Evolutionary conservation across 2,797 vertebrate species (phyloP), one percentile per base, ranked within the genome.

Genomic region (Australoheros facetus): DNA sequence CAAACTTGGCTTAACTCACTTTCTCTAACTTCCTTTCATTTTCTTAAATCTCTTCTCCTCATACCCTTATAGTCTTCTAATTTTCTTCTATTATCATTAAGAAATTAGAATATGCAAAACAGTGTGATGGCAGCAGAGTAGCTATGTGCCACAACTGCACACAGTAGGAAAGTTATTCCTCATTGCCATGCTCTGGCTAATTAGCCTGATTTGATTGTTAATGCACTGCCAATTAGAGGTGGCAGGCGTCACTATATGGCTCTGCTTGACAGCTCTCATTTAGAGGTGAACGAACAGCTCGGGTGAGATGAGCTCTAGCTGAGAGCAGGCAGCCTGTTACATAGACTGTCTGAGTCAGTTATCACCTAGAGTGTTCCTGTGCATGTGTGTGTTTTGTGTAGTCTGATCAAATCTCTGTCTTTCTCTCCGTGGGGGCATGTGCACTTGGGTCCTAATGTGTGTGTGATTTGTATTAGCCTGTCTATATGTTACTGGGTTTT

Each of bases 151-250:
- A 58, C 87, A 84, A 55, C 80, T 81, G 82, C 92, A 89, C 78
- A 89, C 87, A 92, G 84, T 73, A 85, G 83, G 71, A 91, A 92
- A 94, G 94, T 95, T 95, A 95, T 95, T 96, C 91, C 93, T 96
- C 89, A 91, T 94, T 95, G 91, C 93, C 94, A 93, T 91, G 94
- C 78, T 90, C 88, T 84, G 94, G 91, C 92, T 97, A 96, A 96
- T 97, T 96, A 96, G 95, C 93, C 94, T 96, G 96, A 97, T 97
- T 96, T 95, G 93, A 94, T 96, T 95, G 96, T 96, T 97, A 97
- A 96, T 96, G 96, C 96, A 92, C 94, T 95, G 95, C 94, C 96
- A 96, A 96, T 97, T 97, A 96, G 94, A 92, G 94, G 95, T 94
- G 91, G 89, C 91, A 84, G 91, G 87, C 83, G 26, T 91, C 87